A percentile compares a stretch with the other conserved stretches of the same genome.
These are phyloP conservation scores for Platycnemis pennipes DNA, from an alignment of 2,888 invertebrate species.

Conservation along the genomic window DNA sequence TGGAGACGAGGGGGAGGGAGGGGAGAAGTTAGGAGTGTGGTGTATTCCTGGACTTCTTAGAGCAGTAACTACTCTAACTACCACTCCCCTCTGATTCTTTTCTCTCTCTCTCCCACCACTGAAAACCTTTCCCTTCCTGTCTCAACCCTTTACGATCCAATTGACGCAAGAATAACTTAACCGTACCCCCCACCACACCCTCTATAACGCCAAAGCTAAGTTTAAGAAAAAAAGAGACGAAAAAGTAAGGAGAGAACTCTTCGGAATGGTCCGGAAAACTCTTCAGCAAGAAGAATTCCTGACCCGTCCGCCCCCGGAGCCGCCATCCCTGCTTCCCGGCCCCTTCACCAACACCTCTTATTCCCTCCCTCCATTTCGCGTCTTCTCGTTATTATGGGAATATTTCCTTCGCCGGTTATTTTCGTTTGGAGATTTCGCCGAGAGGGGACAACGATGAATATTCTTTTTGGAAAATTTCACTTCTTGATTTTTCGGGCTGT, in stretches of 20 bases:
- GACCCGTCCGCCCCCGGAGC: neutral
- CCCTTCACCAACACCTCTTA: neutral
- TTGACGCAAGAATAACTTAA: slow-evolving; percentile 30
- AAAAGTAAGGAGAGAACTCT: neutral
- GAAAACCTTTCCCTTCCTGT: neutral
- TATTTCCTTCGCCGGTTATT: slow-evolving; percentile 27
- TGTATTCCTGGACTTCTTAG: neutral
- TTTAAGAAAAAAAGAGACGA: neutral
- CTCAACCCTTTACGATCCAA: slow-evolving; percentile 23
- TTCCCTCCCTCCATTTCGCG: neutral
- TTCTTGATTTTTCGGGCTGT: slow-evolving; percentile 36
- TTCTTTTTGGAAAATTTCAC: neutral
- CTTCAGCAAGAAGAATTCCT: neutral
- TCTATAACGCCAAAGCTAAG: neutral
- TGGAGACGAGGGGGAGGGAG: neutral
- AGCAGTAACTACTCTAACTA: neutral
- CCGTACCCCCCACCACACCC: neutral
- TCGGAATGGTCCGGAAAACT: neutral
- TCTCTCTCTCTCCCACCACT: neutral
- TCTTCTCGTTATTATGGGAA: slow-evolving; percentile 32
- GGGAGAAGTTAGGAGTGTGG: neutral
- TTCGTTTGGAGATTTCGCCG: neutral
- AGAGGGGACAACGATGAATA: neutral
- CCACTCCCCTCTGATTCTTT: neutral
- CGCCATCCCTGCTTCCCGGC: neutral